phyloP scores from a whole-genome alignment of 2,888 invertebrate genomes.

The Ennomos erosarius region DNA sequence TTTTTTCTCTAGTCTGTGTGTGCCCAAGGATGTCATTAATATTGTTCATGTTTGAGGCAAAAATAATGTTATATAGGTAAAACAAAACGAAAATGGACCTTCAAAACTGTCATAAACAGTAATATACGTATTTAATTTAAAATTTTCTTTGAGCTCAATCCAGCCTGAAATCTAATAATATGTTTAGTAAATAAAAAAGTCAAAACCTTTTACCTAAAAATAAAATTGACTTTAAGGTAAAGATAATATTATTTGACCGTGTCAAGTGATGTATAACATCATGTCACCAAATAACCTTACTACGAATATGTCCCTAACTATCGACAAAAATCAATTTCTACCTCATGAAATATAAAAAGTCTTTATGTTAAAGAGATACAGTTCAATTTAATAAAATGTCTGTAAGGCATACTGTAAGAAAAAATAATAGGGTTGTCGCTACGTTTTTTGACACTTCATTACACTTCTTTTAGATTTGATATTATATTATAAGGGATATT shows the following conservation, averaged over 20 bases:
- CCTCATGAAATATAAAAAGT: background rate
- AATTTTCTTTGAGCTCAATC: too few species aligned
- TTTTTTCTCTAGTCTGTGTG: too few species aligned
- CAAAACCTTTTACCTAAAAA: background rate
- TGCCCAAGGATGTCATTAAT: too few species aligned
- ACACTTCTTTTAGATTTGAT: constrained; percentile 27
- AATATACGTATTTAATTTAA: too few species aligned
- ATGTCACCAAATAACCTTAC: constrained; percentile 24
- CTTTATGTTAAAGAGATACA: constrained; percentile 9
- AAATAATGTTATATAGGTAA: too few species aligned
- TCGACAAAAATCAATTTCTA: constrained; percentile 8
- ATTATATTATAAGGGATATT: constrained; percentile 19
- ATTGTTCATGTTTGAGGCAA: too few species aligned
- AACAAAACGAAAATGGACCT: too few species aligned
- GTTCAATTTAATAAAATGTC: constrained; percentile 7
- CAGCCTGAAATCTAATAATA: too few species aligned
- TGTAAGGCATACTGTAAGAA: constrained; percentile 1
- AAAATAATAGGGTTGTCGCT: constrained; percentile 29
- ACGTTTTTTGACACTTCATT: constrained; percentile 23
- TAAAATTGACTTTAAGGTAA: constrained; percentile 11
- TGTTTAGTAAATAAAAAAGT: background rate
- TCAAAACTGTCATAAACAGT: too few species aligned
- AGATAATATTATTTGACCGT: constrained; percentile 24
- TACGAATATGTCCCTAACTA: constrained; percentile 19
- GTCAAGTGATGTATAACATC: constrained; percentile 24